These are phyloP conservation scores for Cyphomyrmex costatus DNA, from an alignment of 1,140 invertebrate species.

Conservation along the genomic window DNA sequence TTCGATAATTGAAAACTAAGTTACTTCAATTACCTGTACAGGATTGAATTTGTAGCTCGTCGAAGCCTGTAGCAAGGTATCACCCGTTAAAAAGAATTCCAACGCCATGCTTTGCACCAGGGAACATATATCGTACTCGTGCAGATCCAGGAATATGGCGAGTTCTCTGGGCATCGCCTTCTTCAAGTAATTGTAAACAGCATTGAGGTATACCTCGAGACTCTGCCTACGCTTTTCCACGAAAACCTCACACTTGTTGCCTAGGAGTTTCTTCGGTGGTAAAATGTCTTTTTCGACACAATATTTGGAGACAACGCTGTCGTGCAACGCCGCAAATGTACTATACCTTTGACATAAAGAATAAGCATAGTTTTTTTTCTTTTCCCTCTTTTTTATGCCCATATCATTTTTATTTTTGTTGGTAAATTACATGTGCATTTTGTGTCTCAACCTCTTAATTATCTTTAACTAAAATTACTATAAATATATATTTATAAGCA, in stretches of 20 bases:
- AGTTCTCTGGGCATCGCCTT: constrained; percentile 92
- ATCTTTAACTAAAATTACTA: neutral
- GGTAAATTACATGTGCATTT: neutral
- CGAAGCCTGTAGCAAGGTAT: constrained; percentile 88
- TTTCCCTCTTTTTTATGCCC: too few species aligned
- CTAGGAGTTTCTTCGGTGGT: constrained; percentile 96
- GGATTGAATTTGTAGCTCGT: constrained; percentile 90
- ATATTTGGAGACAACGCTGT: constrained; percentile 92
- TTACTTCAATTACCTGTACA: constrained; percentile 89
- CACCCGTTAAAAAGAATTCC: constrained; percentile 91
- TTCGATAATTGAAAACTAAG: neutral
- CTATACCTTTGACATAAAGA: constrained; percentile 89
- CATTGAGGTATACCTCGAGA: constrained; percentile 94
- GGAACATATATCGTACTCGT: constrained; percentile 94
- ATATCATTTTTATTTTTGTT: neutral
- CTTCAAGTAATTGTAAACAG: constrained; percentile 91
- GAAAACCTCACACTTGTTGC: constrained; percentile 93
- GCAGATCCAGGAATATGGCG: constrained; percentile 93
- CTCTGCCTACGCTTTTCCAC: constrained; percentile 93
- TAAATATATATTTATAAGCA: neutral
- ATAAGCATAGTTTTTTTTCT: constrained; percentile 1
- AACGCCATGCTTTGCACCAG: constrained; percentile 92
- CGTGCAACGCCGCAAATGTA: constrained; percentile 95
- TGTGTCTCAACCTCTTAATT: neutral
- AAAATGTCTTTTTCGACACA: constrained; percentile 94